Evolutionary conservation across 1,140 invertebrate genomes (phyloP).

Genomic region (Sminthurinus signatus): DNA sequence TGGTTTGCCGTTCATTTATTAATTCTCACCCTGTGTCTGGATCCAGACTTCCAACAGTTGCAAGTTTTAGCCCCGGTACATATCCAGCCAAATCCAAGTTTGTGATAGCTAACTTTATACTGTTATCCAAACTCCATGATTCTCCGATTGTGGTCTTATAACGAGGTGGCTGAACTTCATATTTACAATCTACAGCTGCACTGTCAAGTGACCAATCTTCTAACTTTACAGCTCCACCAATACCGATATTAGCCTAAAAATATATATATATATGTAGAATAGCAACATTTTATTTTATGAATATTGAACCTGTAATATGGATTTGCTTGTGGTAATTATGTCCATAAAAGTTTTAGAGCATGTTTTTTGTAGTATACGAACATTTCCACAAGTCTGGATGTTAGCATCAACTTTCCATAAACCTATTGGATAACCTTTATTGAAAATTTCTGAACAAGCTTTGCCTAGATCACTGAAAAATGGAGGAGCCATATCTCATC

Average conservation of each 20-base stretch:
- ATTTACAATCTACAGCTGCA: neutral
- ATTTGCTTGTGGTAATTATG: too few relatives aligned
- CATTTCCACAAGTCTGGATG: constrained; percentile 6
- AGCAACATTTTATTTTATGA: too few relatives aligned
- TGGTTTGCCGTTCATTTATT: too few relatives aligned
- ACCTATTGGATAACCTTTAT: neutral
- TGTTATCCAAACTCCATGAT: constrained; percentile 1
- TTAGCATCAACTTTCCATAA: neutral
- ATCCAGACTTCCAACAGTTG: neutral
- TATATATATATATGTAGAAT: too few relatives aligned
- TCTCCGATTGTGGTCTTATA: neutral
- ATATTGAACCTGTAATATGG: too few relatives aligned
- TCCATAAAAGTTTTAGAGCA: too few relatives aligned
- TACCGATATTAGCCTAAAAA: neutral
- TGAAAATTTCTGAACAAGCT: neutral
- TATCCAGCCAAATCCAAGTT: neutral
- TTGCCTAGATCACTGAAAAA: neutral
- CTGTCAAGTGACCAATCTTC: neutral
- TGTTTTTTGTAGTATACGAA: too few relatives aligned
- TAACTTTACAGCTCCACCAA: neutral
- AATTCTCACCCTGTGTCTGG: constrained; percentile 3
- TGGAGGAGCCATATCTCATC: neutral
- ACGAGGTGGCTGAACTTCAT: too few relatives aligned
- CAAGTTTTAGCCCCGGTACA: neutral
- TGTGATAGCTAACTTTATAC: neutral